Evolutionary conservation across 2,888 invertebrate genomes (phyloP), one percentile per base, ranked within the genome.

Genomic region (Folsomia manolachei): DNA sequence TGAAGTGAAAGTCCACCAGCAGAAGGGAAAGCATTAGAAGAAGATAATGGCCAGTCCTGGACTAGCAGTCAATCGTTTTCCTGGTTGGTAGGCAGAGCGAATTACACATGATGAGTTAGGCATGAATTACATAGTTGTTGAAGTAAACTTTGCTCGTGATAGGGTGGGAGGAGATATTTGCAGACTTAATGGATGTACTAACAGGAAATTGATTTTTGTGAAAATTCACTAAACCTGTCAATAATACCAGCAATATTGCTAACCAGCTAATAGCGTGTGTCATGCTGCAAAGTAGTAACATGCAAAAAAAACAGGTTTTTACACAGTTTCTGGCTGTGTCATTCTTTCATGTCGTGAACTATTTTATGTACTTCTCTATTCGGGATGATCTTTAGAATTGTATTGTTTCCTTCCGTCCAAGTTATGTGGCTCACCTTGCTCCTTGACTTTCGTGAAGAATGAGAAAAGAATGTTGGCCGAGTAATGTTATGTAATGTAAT

Each of bases 401-500:
- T 4, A 4, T 39, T 39, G 39, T 4, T 14, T 14, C 14, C 4
- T 9, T 14, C 39, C 14, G 39, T 14, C 39, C 39, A 39, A 39
- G 14, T 39, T 39, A 39, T 39, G 14, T 39, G 14, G 14, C 7
- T 39, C 4, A 39, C 39, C 39, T 39, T 39, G 39, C 39, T 39
- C 39, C 39, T 39, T 39, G 39, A 39, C 39, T 39, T 39, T 39
- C 4, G 39, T 39, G 39, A 39, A 27, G 27, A 27, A 21, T 26
- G 27, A n/a, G n/a, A 21, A 64, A 27, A 66, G 52, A 66, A 66
- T 23, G 24, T 19, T 7, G 14, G 23, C n/a, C 27, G 14, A 23
- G 26, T 52, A n/a, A n/a, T n/a, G n/a, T 66, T 25, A 21, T 56
- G 11, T 56, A n/a, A 56, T 56, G 21, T 56, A 56, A 56, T 56